Base-by-base conservation (phyloP, 2,888 invertebrate species). In the Steinernema hermaphroditum region DNA sequence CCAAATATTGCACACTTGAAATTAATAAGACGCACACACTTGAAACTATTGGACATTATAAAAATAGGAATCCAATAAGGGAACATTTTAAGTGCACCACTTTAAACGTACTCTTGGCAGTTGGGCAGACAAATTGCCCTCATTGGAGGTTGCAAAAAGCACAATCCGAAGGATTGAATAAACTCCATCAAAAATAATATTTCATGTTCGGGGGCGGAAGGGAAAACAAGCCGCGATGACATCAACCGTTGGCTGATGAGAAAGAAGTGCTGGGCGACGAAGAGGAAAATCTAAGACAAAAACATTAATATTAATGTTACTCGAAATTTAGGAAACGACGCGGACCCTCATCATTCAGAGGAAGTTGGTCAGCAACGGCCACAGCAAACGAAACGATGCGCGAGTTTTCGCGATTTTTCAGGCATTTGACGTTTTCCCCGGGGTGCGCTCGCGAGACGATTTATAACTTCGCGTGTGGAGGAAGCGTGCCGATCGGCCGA, bases 281-380 rank as follows among this genome's bases (percentile, higher is more conserved):
- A 46, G 46, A 19, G 46, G 46, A 16, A 46, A 46, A 46, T 46
- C 46, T 62, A 62, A 62, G 34, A 27, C 62, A 34, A 62, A 14
- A 14, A 32, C n/a, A 62, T 62, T 62, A 62, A 62, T 62, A 62
- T 62, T 62, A 62, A 62, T 62, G 62, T n/a, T 29, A 62, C 37
- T 12, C 37, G 12, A 37, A 4, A 37, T 50, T 50, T 50, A 24
- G 12, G 2, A 2, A 22, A 22, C 24, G 19, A 50, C 1, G 46
- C 14, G 19, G 27, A 14, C 16, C 22, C 27, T 62, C 29, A 62
- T 62, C 27, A 62, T n/a, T 29, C 27, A 9, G 34, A 37, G 4
- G 12, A 37, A 37, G 37, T 8, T 4, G 12, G 37, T 12, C 37
- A 37, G 37, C 37, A 12, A 12, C 37, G 37, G 37, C 37, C 37